Base-by-base conservation (phyloP, 1,140 invertebrate genomes). In the Pseudomyrmex pallidus region DNA sequence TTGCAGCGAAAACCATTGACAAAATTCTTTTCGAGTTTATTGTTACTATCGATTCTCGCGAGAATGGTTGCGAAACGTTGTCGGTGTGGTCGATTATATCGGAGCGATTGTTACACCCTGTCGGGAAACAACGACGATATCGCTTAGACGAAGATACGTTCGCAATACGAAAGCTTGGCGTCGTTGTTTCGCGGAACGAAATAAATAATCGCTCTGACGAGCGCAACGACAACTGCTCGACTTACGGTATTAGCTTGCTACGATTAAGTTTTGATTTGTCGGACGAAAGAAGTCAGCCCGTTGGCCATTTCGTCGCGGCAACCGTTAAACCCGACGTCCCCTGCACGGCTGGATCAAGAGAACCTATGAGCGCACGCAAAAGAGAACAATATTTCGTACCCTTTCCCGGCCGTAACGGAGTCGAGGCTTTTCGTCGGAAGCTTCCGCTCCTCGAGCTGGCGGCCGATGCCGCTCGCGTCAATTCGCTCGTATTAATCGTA, bases 401-500 rank as follows among this genome's bases (percentile, higher is more conserved):
- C 5, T 35, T 25, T 13, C 13, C 57, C 15, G 74, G 62, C 48
- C 66, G 46, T 54, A 20, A 52, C 56, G 57, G 62, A 68, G 70
- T 62, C 54, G 84, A 87, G 84, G 80, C 86, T 82, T 76, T 63
- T 57, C 25, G 48, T 25, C 22, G 35, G 84, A 83, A 78, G 74
- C 61, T 76, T 85, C 59, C 56, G 56, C 73, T 83, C 35, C 35
- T 35, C 84, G 56, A 57, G 20, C 35, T 35, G 35, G 35, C 35
- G 62, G 74, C 66, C n/a, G 35, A 56, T 12, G 22, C 13, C 70
- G 5, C 12, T 48, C 54, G 35, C 15, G 10, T 54, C 59, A 44
- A 35, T 35, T 62, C n/a, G 48, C 20, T 2, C 2, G 1, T 61
- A 9, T 73, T 88, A 88, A 88, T 83, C 62, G 20, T 52, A 15